Conservation (phyloP, 2,113 vertebrate species). For the Martes martes region DNA sequence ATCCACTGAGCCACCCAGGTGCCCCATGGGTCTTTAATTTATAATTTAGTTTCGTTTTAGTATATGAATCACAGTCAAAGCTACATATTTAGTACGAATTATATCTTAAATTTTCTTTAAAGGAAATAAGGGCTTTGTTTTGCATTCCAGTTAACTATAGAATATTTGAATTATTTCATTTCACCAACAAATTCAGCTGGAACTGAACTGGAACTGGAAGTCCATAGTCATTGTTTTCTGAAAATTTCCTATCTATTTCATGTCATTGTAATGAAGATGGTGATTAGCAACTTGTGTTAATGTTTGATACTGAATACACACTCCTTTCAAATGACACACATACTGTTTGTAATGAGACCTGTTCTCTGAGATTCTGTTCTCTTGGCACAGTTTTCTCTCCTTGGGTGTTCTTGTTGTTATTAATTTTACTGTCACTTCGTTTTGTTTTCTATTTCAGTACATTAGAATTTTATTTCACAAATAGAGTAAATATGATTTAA, state of each 20-base stretch:
- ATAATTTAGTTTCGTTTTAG: not conserved
- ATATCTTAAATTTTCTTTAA: constrained; percentile 35
- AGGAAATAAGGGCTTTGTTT: not conserved
- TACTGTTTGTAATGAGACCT: constrained; percentile 56
- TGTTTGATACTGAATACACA: constrained; percentile 2
- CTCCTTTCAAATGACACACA: constrained; percentile 48
- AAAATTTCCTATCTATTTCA: constrained; percentile 31
- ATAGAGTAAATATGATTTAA: not conserved
- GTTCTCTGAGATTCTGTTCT: constrained; percentile 49
- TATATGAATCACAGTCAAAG: not conserved
- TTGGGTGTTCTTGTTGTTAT: constrained; percentile 46
- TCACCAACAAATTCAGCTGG: constrained; percentile 1
- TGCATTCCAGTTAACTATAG: not conserved
- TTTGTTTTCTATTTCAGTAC: constrained; percentile 58
- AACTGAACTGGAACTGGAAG: not conserved
- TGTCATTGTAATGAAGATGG: not conserved
- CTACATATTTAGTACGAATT: not conserved
- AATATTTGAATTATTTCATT: constrained; percentile 21
- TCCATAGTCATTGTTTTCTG: not conserved
- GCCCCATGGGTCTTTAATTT: too few species aligned
- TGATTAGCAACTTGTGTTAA: not conserved
- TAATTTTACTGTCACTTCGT: constrained; percentile 27
- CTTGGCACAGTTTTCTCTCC: constrained; percentile 53
- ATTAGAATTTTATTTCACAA: constrained; percentile 33
- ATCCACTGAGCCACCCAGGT: too few species aligned